phyloP scores from a whole-genome alignment of 2,888 invertebrate species.

The Fabriciana adippe region DNA sequence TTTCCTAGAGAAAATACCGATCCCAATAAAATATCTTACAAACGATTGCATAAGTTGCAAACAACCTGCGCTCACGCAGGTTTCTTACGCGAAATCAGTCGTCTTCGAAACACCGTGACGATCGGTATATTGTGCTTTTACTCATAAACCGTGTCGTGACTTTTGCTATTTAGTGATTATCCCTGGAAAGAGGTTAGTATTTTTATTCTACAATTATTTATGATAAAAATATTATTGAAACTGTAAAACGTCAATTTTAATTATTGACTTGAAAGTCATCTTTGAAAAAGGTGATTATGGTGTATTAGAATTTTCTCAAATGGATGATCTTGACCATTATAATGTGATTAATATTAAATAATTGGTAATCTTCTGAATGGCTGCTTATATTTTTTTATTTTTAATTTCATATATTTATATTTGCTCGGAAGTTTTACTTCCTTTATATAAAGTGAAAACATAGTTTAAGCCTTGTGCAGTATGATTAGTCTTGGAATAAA shows the following conservation, averaged over 20 bases:
- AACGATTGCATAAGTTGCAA: constrained; percentile 30
- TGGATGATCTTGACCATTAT: too few relatives aligned
- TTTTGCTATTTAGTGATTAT: constrained; percentile 1
- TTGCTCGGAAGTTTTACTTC: neutral
- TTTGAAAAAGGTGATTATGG: too few relatives aligned
- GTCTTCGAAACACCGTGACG: constrained; percentile 42
- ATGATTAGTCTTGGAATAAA: neutral
- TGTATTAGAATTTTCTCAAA: too few relatives aligned
- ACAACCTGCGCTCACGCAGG: constrained; percentile 44
- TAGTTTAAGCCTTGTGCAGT: neutral
- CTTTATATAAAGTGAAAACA: neutral
- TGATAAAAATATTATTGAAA: too few relatives aligned
- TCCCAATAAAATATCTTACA: constrained; percentile 27
- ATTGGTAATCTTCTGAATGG: neutral
- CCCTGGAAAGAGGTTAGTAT: neutral
- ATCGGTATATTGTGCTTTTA: constrained; percentile 14
- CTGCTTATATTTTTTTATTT: neutral
- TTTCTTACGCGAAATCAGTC: constrained; percentile 46
- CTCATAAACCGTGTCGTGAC: constrained; percentile 2
- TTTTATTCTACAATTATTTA: neutral
- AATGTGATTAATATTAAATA: neutral
- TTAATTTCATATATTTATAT: neutral
- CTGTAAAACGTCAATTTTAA: too few relatives aligned
- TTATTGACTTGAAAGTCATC: too few relatives aligned
- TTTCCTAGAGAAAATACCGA: constrained; percentile 16